These are phyloP conservation scores for Aspiorhynchus laticeps DNA, from an alignment of 2,113 vertebrate species.

Conservation along the genomic window DNA sequence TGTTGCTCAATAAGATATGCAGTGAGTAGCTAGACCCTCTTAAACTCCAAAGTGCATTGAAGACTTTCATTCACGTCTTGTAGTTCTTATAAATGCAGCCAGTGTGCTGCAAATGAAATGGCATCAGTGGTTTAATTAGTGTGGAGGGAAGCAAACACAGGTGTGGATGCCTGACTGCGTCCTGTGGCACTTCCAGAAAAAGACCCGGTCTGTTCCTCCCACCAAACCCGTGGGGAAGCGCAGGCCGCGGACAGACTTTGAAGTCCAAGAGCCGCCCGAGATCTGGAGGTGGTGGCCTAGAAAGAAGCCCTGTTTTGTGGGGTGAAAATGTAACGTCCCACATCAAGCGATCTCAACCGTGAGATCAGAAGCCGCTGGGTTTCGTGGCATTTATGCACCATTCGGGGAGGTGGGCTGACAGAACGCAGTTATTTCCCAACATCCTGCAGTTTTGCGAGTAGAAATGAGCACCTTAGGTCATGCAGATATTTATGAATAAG, in stretches of 20 bases:
- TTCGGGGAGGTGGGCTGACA: neutral
- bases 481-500: constrained; percentile 12
- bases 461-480: neutral
- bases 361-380: neutral
- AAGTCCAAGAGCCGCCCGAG: constrained; percentile 75
- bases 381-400: neutral
- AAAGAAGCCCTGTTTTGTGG: constrained; percentile 71
- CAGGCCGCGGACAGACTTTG: constrained; percentile 70
- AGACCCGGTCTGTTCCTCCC: constrained; percentile 78
- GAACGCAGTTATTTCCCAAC: constrained; percentile 1
- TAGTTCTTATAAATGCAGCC: constrained; percentile 72
- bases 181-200: constrained; percentile 70
- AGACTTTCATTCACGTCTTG: constrained; percentile 40
- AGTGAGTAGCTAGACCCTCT: neutral
- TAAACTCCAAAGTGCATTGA: neutral
- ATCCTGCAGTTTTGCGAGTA: neutral
- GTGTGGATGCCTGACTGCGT: constrained; percentile 80
- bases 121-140: constrained; percentile 89
- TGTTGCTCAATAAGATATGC: neutral
- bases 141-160: constrained; percentile 92
- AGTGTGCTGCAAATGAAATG: constrained; percentile 84
- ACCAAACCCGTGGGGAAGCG: constrained; percentile 68
- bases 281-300: constrained; percentile 61
- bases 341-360: constrained; percentile 81
- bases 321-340: constrained; percentile 81